A percentile compares a stretch with the other conserved stretches of the same genome.
These are phyloP conservation scores for Chlorospingus semifuscus DNA, from an alignment of 2,797 vertebrate species.

Conservation along the genomic window DNA sequence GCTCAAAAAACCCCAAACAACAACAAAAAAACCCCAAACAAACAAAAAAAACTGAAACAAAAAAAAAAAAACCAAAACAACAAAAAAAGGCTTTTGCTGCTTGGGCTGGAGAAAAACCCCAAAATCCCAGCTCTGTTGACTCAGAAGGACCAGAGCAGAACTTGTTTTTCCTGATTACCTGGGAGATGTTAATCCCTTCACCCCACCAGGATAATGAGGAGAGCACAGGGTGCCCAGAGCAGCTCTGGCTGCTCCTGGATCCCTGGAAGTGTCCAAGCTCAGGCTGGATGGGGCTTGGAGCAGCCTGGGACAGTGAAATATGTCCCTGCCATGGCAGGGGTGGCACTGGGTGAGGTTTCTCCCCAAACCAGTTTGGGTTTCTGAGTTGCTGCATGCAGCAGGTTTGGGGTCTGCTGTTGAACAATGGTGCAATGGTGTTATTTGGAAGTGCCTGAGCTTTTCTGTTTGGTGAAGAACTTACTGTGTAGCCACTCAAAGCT, in stretches of 20 bases:
- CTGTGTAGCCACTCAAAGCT: not conserved
- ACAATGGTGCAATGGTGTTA: not conserved
- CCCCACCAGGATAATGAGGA: accelerated
- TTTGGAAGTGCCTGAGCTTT: not conserved
- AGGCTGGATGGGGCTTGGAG: not conserved
- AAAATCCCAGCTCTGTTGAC: not conserved
- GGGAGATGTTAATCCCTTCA: not conserved
- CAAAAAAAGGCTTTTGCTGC: not conserved
- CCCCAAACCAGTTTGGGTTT: not conserved
- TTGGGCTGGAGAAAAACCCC: not conserved
- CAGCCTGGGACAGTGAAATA: accelerated
- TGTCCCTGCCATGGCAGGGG: not conserved
- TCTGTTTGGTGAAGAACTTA: conserved; percentile 14
- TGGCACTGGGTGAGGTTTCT: not conserved
- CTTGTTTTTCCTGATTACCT: not conserved
- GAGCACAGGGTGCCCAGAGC: not conserved
- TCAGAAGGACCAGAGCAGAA: not conserved
- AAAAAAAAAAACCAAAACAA: not conserved
- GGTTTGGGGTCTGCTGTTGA: not conserved
- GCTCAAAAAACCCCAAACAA: not conserved
- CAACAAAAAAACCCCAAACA: not conserved
- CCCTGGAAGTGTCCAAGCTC: not conserved
- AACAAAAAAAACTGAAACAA: not conserved
- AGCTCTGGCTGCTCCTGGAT: not conserved
- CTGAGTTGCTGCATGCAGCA: not conserved